phyloP scores from a whole-genome alignment of 2,113 vertebrate species.

The Hydrochoerus hydrochaeris region DNA sequence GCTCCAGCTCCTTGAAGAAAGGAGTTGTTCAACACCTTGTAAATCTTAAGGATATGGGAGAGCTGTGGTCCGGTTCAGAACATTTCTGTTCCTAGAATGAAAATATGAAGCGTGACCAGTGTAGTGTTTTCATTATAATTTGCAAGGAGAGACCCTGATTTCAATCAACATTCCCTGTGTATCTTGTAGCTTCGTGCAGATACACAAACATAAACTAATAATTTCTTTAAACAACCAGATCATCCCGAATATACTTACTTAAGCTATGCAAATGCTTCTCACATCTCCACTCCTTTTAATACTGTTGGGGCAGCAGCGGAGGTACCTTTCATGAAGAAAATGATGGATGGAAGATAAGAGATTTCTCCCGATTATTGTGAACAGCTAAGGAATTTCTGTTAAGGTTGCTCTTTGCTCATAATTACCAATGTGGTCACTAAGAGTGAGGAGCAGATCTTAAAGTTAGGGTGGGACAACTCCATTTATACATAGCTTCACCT shows the following conservation, averaged over 20 bases:
- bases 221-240: not conserved
- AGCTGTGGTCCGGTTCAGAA: not conserved
- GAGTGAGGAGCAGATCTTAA: not conserved
- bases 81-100: not conserved
- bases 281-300: not conserved
- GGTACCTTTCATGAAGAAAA: not conserved
- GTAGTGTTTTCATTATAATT: not conserved
- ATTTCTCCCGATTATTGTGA: not conserved
- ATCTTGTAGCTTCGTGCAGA: not conserved
- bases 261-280: not conserved
- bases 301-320: too few relatives aligned
- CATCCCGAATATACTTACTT: not conserved
- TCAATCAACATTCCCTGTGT: fast-evolving
- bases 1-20: not conserved
- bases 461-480: not conserved
- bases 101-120: not conserved
- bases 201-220: not conserved
- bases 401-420: not conserved
- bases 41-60: not conserved
- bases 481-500: not conserved
- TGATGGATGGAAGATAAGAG: not conserved
- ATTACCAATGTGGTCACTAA: not conserved
- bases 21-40: not conserved
- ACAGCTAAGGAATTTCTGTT: not conserved
- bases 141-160: not conserved